phyloP scores from a whole-genome alignment of 1,140 invertebrate species.

The Drosophila subobscura region DNA sequence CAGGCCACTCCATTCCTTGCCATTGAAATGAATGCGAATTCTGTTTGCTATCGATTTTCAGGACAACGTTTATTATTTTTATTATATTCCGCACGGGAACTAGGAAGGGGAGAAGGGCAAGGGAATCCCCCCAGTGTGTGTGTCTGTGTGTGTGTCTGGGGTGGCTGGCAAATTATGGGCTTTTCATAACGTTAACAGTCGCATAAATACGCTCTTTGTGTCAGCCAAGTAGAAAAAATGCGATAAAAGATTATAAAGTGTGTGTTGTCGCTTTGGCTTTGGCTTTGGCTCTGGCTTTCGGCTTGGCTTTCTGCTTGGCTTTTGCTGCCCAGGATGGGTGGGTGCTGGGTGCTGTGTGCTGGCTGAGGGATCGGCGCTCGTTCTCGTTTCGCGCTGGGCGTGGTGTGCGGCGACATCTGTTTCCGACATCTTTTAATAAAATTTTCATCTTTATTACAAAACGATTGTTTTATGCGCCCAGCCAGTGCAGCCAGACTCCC shows the following conservation, averaged over 20 bases:
- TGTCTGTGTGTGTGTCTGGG: constrained; percentile 20
- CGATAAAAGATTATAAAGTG: constrained; percentile 84
- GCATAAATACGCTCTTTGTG: constrained; percentile 83
- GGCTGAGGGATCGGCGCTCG: constrained; percentile 34
- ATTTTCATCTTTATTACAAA: constrained; percentile 84
- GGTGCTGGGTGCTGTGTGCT: background rate
- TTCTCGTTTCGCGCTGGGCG: constrained; percentile 32
- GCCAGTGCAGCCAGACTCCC: constrained; percentile 3
- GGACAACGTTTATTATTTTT: constrained; percentile 80
- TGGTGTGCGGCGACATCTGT: constrained; percentile 77
- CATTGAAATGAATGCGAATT: constrained; percentile 71
- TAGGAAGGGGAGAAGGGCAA: background rate
- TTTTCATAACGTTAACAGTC: constrained; percentile 83
- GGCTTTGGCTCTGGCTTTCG: constrained; percentile 21
- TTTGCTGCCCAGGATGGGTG: constrained; percentile 49
- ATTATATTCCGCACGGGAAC: constrained; percentile 63
- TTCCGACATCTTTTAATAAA: constrained; percentile 84
- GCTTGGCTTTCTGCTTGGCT: constrained; percentile 8
- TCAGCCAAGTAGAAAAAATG: constrained; percentile 83
- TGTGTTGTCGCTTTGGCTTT: constrained; percentile 48
- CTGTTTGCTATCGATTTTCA: constrained; percentile 83
- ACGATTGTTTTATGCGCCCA: constrained; percentile 81
- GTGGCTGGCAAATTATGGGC: constrained; percentile 82
- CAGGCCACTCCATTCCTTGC: constrained; percentile 5
- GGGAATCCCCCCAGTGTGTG: background rate